These are phyloP conservation scores for Platysternon megacephalum DNA, from an alignment of 2,113 vertebrate species.

Conservation along the genomic window DNA sequence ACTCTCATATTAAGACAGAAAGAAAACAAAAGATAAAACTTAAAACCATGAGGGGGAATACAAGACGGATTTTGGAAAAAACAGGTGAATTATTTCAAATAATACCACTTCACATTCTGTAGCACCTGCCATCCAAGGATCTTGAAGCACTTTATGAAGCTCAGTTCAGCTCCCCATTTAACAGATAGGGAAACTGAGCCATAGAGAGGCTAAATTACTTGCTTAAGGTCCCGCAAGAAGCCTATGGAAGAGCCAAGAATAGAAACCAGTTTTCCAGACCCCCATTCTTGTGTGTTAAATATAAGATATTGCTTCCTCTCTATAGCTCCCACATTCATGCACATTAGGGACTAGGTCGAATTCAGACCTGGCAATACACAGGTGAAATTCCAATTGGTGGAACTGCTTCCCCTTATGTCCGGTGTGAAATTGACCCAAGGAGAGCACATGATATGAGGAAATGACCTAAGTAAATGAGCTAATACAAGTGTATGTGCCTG, in stretches of 20 bases:
- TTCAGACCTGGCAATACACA: background rate
- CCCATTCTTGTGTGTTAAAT: background rate
- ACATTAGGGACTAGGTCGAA: background rate
- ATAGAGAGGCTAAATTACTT: background rate
- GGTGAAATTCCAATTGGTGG: background rate
- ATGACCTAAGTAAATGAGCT: background rate
- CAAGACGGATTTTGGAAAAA: background rate
- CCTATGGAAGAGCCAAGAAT: background rate
- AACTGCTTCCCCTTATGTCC: background rate
- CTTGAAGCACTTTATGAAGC: background rate
- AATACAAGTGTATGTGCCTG: background rate
- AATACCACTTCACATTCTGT: background rate
- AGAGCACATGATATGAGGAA: fast-evolving
- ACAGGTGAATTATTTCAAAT: background rate
- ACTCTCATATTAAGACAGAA: background rate
- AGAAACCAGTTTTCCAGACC: background rate
- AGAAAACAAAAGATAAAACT: background rate
- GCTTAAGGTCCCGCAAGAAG: background rate
- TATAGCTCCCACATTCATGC: background rate
- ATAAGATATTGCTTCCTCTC: background rate
- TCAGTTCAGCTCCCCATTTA: background rate
- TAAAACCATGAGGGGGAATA: background rate
- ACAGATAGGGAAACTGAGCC: background rate
- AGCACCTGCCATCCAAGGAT: background rate
- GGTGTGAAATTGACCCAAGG: fast-evolving